Evolutionary conservation across 2,797 vertebrate species (phyloP), one percentile per base, ranked within the genome.

Genomic region (Notoglanidium macrostoma): DNA sequence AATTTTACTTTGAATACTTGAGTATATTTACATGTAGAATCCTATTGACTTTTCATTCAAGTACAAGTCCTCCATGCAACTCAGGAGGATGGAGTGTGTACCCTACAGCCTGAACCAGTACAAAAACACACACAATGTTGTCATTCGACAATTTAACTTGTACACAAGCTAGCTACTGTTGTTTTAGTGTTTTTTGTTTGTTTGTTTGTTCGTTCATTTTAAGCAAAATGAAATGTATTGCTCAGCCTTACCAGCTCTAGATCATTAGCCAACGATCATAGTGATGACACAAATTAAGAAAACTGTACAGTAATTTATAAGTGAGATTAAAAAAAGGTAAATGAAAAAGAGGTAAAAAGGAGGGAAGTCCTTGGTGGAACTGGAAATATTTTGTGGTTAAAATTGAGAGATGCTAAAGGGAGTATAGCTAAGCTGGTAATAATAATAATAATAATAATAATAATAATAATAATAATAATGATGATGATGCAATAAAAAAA

Each of bases 111-210:
- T 91, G 89, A 93, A 90, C 89, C 91, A 92, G 91, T 88, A 88
- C 85, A 87, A 91, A 95, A 92, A 93, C 86, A 82, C 23, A 73
- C 70, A 91, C 92, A 92, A 73, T 46, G 11, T 26, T 19, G 14
- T 21, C 93, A 95, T 94, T 95, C 93, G 92, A 93, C 89, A 93
- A 1, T 29, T 14, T 90, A 93, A 92, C 95, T 95, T 94, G 94
- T 95, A 93, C 88, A 94, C 90, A 80, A 93, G 94, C 93, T 95
- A 94, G 87, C 92, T 86, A 23, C 79, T 90, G 83, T 90, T 93
- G 92, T 93, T 51, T 51, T 12, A 91, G 83, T 89, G 4, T 29
- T 32, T 19, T 19, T 4, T n/a, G 15, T 55, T 55, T 55, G 15
- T 17, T 15, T 17, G 14, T 55, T 55, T 3, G 12, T 32, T 32